phyloP scores from a whole-genome alignment of 1,140 invertebrate species.

The Neodiprion lecontei region DNA sequence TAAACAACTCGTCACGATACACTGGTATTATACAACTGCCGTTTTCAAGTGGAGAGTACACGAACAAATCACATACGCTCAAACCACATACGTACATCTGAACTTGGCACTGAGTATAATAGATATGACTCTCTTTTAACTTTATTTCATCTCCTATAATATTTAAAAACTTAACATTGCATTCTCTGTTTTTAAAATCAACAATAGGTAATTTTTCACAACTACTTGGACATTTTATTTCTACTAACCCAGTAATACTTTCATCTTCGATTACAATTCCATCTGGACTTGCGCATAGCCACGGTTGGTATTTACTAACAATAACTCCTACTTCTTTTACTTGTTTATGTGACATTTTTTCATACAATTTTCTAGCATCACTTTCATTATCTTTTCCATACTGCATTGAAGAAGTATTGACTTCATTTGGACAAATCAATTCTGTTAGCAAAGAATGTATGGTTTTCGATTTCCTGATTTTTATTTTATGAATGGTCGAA shows the following conservation, averaged over 20 bases:
- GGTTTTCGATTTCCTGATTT: slow-evolving; percentile 31
- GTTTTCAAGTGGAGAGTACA: slow-evolving; percentile 34
- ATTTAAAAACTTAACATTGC: slow-evolving; percentile 37
- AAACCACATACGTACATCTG: slow-evolving; percentile 40
- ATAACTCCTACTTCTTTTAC: slow-evolving; percentile 33
- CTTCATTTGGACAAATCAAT: slow-evolving; percentile 28
- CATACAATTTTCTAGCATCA: slow-evolving; percentile 26
- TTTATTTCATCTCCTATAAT: slow-evolving; percentile 26
- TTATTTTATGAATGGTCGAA: slow-evolving; percentile 37
- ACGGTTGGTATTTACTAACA: slow-evolving; percentile 33
- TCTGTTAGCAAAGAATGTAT: slow-evolving; percentile 27
- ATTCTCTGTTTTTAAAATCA: slow-evolving; percentile 24
- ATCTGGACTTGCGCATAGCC: slow-evolving; percentile 40
- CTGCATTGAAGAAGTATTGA: slow-evolving; percentile 22
- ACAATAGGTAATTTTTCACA: slow-evolving; percentile 34
- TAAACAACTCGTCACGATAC: slow-evolving; percentile 33
- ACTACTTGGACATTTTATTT: slow-evolving; percentile 39
- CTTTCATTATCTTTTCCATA: slow-evolving; percentile 32
- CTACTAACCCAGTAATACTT: slow-evolving; percentile 31
- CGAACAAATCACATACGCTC: slow-evolving; percentile 38
- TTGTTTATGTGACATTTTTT: slow-evolving; percentile 25
- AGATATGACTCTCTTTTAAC: slow-evolving; percentile 32
- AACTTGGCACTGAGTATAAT: slow-evolving; percentile 39
- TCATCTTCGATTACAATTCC: slow-evolving; percentile 34
- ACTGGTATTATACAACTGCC: slow-evolving; percentile 28